Percentiles rank a stretch among this genome's conserved stretches.
Evolutionary conservation across 2,888 invertebrate genomes (phyloP).

Genomic region (Sesia bembeciformis): DNA sequence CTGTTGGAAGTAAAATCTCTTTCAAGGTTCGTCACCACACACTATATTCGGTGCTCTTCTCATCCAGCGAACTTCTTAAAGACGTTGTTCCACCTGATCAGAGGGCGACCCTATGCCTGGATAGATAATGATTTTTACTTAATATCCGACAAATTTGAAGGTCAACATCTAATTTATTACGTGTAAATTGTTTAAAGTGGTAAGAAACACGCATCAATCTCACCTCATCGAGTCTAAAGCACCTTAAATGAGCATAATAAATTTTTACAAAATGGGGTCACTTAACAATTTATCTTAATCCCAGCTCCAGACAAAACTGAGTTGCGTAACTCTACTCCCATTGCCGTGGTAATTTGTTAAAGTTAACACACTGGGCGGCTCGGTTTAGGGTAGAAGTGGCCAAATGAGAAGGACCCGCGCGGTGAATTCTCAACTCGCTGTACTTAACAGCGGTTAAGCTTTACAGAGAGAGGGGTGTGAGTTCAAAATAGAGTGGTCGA

Average conservation of each 20-base stretch:
- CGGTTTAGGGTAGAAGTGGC: conserved; percentile 45
- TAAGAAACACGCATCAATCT: no score
- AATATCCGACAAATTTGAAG: no score
- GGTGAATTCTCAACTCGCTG: conserved; percentile 1
- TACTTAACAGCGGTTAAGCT: conserved; percentile 1
- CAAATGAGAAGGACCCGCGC: conserved; percentile 24
- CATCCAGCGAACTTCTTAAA: no score
- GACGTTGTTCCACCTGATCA: no score
- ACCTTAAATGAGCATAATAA: conserved; percentile 22
- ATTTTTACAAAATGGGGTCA: conserved; percentile 47
- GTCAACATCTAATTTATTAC: no score
- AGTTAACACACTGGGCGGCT: conserved; percentile 55
- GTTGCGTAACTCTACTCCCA: conserved; percentile 46
- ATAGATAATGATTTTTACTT: no score
- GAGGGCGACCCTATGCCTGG: no score
- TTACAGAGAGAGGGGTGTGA: conserved; percentile 3
- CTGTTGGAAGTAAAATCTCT: no score
- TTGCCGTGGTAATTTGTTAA: conserved; percentile 64
- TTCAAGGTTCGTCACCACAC: no score
- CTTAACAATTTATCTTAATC: conserved; percentile 54
- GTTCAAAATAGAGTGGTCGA: conserved; percentile 24
- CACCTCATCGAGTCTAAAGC: no score
- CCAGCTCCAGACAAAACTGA: conserved; percentile 36
- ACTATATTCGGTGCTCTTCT: no score
- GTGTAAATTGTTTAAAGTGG: no score